Percentiles rank a stretch among this genome's conserved stretches.
Conservation (phyloP, 92 coral and sea anemone genomes). For the Zoanthus gigantus region DNA sequence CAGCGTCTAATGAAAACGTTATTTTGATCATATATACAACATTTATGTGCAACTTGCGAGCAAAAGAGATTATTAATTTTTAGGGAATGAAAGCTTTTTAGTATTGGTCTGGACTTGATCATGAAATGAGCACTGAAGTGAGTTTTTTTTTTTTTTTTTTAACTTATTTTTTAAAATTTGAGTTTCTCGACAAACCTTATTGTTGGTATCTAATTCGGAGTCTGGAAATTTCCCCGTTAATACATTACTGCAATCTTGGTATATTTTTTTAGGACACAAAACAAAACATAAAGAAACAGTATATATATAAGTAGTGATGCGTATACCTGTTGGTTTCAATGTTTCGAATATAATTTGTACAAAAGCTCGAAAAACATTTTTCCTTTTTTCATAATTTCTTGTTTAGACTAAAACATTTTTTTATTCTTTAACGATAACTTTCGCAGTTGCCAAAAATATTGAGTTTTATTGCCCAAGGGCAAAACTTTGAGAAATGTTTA, state of each 20-base stretch:
- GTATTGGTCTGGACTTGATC: not conserved
- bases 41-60: not conserved
- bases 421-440: too few species aligned
- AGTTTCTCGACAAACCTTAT: not conserved
- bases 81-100: not conserved
- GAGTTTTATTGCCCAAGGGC: not conserved
- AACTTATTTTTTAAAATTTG: not conserved
- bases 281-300: not conserved
- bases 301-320: not conserved
- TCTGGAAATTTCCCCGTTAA: conserved; percentile 29
- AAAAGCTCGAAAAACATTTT: too few species aligned
- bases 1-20: not conserved
- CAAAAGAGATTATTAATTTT: not conserved
- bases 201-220: not conserved
- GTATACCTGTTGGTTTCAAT: too few species aligned
- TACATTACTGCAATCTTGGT: not conserved
- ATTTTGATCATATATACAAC: not conserved
- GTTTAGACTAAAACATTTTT: too few species aligned
- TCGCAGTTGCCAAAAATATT: not conserved
- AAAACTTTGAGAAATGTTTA: not conserved
- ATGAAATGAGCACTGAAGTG: not conserved
- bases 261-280: not conserved
- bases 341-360: too few species aligned
- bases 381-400: too few species aligned
- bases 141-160: not conserved